These are phyloP conservation scores for Dasypus novemcinctus DNA, from an alignment of 2,113 vertebrate species.

Conservation along the genomic window DNA sequence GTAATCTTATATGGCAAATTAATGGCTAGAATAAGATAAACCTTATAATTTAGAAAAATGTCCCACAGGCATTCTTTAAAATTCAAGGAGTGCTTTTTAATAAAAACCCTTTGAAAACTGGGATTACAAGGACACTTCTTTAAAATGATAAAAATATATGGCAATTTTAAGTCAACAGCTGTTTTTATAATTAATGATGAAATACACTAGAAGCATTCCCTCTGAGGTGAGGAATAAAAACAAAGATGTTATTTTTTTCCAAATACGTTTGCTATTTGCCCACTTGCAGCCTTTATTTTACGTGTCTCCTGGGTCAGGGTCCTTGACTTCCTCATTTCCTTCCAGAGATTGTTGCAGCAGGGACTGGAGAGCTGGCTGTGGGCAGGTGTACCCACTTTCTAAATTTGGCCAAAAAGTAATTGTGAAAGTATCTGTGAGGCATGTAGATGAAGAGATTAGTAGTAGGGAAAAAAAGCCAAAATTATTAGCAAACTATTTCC, in stretches of 20 bases:
- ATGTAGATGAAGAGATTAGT: not conserved
- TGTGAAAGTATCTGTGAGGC: not conserved
- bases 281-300: not conserved
- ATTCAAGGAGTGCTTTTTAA: slow-evolving; percentile 24
- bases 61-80: not conserved
- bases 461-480: not conserved
- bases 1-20: not conserved
- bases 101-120: not conserved
- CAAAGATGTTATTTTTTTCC: not conserved
- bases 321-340: not conserved
- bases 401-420: not conserved
- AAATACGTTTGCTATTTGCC: not conserved
- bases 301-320: not conserved
- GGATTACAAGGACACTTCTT: not conserved
- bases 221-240: not conserved
- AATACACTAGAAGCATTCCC: not conserved
- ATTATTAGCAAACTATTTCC: not conserved
- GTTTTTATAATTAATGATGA: not conserved
- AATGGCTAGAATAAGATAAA: not conserved
- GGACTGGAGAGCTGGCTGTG: not conserved
- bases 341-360: not conserved
- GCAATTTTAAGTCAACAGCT: not conserved
- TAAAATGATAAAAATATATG: not conserved
- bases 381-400: not conserved
- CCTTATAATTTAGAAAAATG: not conserved